Conservation (phyloP, 1,140 invertebrate species). For the Neelides sp. region DNA sequence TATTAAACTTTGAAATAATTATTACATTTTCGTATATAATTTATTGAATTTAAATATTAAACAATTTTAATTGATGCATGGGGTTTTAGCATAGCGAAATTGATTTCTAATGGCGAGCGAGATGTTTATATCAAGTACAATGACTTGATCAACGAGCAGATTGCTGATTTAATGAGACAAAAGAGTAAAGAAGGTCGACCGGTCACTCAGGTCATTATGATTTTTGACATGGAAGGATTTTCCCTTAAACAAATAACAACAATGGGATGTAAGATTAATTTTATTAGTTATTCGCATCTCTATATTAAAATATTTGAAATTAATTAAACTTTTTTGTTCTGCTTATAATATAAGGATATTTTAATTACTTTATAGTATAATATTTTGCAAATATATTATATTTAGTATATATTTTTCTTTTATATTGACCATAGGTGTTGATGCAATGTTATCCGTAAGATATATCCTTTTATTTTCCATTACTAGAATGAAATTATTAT, state of each 20-base stretch:
- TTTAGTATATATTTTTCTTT: background rate
- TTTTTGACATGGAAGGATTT: constrained; percentile 20
- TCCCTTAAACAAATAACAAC: constrained; percentile 7
- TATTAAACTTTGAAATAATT: too few species aligned
- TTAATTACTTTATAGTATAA: background rate
- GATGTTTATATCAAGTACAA: constrained; percentile 14
- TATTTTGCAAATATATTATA: background rate
- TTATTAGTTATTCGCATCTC: background rate
- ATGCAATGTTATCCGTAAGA: background rate
- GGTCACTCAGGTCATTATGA: constrained; percentile 16
- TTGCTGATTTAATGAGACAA: constrained; percentile 2
- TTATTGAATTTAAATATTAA: too few species aligned
- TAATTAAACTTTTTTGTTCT: background rate
- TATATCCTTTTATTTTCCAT: background rate
- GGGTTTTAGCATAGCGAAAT: background rate
- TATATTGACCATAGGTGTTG: background rate
- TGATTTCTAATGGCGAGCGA: constrained; percentile 4
- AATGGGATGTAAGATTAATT: background rate
- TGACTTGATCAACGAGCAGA: constrained; percentile 4
- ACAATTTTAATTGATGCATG: too few species aligned
- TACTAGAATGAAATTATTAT: background rate
- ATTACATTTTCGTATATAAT: too few species aligned
- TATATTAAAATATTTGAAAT: constrained; percentile 1
- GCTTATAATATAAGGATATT: background rate
- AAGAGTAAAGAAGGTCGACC: background rate